phyloP scores from a whole-genome alignment of 2,113 vertebrate genomes.

The Pteruthius melanotis region DNA sequence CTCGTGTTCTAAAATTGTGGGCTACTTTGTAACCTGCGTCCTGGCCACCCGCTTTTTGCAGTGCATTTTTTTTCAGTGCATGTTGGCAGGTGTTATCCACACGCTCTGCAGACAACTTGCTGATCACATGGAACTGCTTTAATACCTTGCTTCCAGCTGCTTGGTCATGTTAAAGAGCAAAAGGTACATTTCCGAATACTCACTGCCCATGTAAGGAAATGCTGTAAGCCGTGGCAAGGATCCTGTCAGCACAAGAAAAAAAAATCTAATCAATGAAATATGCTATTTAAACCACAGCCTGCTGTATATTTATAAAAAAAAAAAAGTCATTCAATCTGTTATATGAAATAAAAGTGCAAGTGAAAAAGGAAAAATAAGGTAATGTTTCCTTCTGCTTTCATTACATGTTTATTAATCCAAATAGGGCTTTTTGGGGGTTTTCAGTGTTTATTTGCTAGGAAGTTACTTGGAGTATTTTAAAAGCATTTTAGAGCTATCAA shows the following conservation, averaged over 20 bases:
- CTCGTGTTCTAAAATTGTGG: not conserved
- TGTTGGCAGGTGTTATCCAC: not conserved
- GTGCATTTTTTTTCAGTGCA: not conserved
- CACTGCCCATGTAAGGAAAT: not conserved
- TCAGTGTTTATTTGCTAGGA: not conserved
- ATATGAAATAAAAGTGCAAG: not conserved
- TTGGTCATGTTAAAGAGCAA: not conserved
- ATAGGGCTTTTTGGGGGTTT: not conserved
- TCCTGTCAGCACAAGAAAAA: not conserved
- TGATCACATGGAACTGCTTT: not conserved
- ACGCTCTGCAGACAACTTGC: not conserved
- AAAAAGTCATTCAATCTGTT: not conserved
- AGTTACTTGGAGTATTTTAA: not conserved
- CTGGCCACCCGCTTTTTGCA: not conserved
- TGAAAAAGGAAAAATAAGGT: not conserved
- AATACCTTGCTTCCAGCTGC: constrained; percentile 4
- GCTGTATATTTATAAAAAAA: not conserved
- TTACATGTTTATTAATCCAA: not conserved
- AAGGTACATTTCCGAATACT: not conserved
- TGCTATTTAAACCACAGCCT: not conserved
- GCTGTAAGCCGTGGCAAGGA: not conserved
- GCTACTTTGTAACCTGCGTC: not conserved
- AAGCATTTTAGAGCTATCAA: not conserved
- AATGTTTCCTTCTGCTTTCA: not conserved
- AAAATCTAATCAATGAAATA: not conserved